A percentile compares a stretch with the other conserved stretches of the same genome.
phyloP scores from a whole-genome alignment of 2,113 vertebrate species.

The Ceuthmochares aereus region DNA sequence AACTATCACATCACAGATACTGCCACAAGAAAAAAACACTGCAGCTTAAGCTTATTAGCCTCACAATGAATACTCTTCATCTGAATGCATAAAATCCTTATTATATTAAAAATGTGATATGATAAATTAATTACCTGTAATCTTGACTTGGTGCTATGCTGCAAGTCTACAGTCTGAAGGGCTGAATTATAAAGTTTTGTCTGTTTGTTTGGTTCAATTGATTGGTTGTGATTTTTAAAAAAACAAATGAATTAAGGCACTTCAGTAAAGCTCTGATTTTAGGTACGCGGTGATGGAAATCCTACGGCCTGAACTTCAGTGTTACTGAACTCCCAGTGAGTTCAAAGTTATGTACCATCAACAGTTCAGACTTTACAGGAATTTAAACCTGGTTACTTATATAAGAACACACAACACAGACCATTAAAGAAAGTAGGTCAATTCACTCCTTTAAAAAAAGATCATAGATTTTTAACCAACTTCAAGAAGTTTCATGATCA shows the following conservation, averaged over 20 bases:
- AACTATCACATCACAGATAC: not conserved
- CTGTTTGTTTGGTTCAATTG: not conserved
- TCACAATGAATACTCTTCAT: not conserved
- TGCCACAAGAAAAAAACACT: not conserved
- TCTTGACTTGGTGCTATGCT: not conserved
- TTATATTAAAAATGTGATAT: not conserved
- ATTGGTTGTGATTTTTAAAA: not conserved
- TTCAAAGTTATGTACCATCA: not conserved
- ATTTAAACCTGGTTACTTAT: not conserved
- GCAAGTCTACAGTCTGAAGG: not conserved
- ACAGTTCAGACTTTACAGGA: not conserved
- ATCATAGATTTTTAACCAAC: not conserved
- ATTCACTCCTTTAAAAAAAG: not conserved
- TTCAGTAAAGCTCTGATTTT: not conserved
- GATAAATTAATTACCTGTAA: not conserved
- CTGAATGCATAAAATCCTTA: not conserved
- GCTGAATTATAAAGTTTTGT: not conserved
- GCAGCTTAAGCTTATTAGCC: not conserved
- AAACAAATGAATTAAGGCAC: fast-evolving
- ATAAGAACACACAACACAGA: not conserved
- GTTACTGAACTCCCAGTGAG: not conserved
- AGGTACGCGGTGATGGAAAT: not conserved
- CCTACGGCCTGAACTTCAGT: not conserved
- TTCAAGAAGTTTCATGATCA: not conserved
- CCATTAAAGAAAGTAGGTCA: not conserved